Conservation (phyloP, 2,797 vertebrate genomes). For the Sebastes nivosus region DNA sequence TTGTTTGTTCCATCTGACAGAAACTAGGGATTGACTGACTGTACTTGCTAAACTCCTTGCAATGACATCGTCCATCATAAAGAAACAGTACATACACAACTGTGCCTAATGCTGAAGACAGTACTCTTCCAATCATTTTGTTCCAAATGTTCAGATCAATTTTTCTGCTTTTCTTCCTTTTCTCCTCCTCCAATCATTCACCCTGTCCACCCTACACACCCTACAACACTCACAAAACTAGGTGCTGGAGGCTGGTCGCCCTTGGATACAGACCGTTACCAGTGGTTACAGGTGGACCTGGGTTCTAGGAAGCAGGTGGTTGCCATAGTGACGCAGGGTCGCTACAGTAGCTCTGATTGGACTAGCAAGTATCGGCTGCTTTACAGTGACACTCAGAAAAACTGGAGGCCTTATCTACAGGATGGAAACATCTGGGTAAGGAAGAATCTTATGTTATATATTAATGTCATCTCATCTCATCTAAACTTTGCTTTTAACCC, state of each 20-base stretch:
- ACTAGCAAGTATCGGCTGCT: constrained; percentile 92
- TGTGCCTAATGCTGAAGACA: neutral
- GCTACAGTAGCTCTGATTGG: constrained; percentile 95
- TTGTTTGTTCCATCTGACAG: no score
- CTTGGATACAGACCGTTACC: constrained; percentile 88
- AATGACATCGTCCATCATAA: neutral
- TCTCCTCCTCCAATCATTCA: neutral
- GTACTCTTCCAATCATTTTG: neutral
- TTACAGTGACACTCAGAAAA: constrained; percentile 92
- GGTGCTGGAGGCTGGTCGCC: constrained; percentile 96
- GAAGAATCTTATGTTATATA: neutral
- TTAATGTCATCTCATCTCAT: neutral
- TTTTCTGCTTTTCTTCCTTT: neutral
- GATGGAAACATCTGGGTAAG: constrained; percentile 88
- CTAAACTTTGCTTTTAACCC: neutral
- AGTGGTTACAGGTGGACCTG: constrained; percentile 96
- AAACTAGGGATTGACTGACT: neutral
- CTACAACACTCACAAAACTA: constrained; percentile 50
- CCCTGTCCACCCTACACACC: no score
- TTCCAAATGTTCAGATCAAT: neutral
- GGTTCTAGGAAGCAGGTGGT: constrained; percentile 90
- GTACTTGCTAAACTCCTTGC: neutral
- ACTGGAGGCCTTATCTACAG: constrained; percentile 95
- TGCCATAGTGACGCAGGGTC: constrained; percentile 92
- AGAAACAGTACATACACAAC: neutral